Percentiles rank a stretch among this genome's conserved stretches.
These are phyloP conservation scores for Moxostoma hubbsi DNA, from an alignment of 2,797 vertebrate genomes.

Conservation along the genomic window DNA sequence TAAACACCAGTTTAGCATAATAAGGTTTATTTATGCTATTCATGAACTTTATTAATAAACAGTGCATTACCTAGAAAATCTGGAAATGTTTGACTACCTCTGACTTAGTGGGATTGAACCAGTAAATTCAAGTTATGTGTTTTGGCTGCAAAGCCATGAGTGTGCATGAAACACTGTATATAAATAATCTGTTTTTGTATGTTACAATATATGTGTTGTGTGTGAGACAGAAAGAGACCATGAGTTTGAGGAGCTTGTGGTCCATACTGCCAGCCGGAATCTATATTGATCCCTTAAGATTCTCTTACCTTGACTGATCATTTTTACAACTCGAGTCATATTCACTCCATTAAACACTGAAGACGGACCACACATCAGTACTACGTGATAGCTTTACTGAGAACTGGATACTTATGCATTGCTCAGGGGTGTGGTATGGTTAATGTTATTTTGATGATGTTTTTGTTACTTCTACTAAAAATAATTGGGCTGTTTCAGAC, in stretches of 20 bases:
- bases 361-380: constrained; percentile 28
- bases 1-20: too few relatives aligned
- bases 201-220: background rate
- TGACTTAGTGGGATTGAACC: background rate
- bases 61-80: too few relatives aligned
- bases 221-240: background rate
- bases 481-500: background rate
- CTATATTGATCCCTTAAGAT: constrained; percentile 24
- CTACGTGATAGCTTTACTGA: background rate
- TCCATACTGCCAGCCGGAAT: too few relatives aligned
- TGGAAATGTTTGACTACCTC: too few relatives aligned
- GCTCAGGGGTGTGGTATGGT: background rate
- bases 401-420: constrained; percentile 5
- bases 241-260: background rate
- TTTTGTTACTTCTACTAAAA: background rate
- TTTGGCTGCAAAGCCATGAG: too few relatives aligned
- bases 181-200: background rate
- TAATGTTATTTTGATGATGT: background rate
- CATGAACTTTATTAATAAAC: too few relatives aligned
- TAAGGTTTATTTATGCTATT: too few relatives aligned
- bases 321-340: constrained; percentile 40
- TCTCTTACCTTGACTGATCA: constrained; percentile 34
- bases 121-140: constrained; percentile 24
- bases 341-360: constrained; percentile 22
- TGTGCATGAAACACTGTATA: too few relatives aligned